Percentiles rank a stretch among this genome's conserved stretches.
Conservation (phyloP, 1,140 invertebrate genomes). For the Ceratina calcarata region DNA sequence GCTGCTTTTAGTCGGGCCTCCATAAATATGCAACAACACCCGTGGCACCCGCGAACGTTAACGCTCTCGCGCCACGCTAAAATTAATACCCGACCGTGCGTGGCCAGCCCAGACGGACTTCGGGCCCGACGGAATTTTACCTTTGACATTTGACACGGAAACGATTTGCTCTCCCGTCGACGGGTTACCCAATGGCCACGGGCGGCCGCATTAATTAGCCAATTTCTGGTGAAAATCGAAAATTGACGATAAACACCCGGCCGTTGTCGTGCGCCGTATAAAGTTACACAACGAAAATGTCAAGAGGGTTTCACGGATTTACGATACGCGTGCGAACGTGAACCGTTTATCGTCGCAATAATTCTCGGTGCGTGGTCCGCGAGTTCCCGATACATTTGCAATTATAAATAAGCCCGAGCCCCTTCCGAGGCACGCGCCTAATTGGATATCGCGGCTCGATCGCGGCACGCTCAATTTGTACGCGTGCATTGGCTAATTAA, state of each 20-base stretch:
- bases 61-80: slow-evolving; percentile 12
- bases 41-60: background rate
- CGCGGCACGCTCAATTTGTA: slow-evolving; percentile 16
- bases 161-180: slow-evolving; percentile 1
- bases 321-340: slow-evolving; percentile 16
- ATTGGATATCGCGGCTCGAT: slow-evolving; percentile 29
- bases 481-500: slow-evolving; percentile 17
- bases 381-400: slow-evolving; percentile 2
- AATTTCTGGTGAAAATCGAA: too few relatives aligned
- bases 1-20: background rate
- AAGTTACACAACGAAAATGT: slow-evolving; percentile 32
- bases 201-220: background rate
- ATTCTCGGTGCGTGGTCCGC: slow-evolving; percentile 14
- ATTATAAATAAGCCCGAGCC: background rate
- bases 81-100: slow-evolving; percentile 34
- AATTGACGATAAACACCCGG: background rate
- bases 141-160: slow-evolving; percentile 35
- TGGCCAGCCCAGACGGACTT: background rate
- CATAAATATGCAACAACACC: slow-evolving; percentile 34
- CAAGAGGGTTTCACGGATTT: slow-evolving; percentile 30
- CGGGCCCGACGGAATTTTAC: slow-evolving; percentile 20
- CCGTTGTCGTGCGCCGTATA: background rate
- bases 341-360: slow-evolving; percentile 29
- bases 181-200: background rate
- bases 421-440: slow-evolving; percentile 8